Evolutionary conservation across 1,140 invertebrate genomes (phyloP), one percentile per base, ranked within the genome.

Genomic region (Pemphigus obesinymphae): DNA sequence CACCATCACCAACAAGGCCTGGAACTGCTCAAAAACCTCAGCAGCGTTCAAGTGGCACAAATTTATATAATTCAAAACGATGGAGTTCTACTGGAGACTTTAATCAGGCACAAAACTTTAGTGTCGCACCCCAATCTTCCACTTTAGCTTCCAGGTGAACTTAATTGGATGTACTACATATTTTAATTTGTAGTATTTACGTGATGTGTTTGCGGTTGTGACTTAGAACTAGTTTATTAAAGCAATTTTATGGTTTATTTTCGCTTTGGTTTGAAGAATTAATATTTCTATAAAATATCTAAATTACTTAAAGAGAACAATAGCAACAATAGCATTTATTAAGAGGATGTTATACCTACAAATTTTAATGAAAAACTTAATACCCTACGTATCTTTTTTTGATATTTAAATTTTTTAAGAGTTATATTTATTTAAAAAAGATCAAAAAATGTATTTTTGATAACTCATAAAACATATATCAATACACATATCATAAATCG

Each of bases 71-170:
- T 84, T 91, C 91, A 68, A 95, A 95, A 89, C 88, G 93, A 82
- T 96, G 94, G 94, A 94, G 90, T 84, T 94, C 93, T 5, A 95
- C 93, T 0, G 93, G 93, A 53, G 93, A 95, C 87, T 95, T 95
- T 85, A 85, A 88, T 88, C 26, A 87, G 87, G 58, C 55, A 85
- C 87, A 87, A 86, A 85, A 66, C 85, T 86, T 80, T 31, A 80
- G 55, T 43, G 85, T 82, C 73, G 85, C 66, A 70, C 53, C 37
- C 45, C 84, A 48, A 82, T 58, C 31, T 85, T 82, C 82, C 83
- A 83, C 75, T 17, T 80, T 80, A 43, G 53, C 76, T 45, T 80
- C 76, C 53, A 80, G 86, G 86, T 84, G 73, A 55, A 82, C 83
- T 82, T 82, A 50, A 70, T 50, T 17, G 45, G 58, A 7, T 31